Percentiles rank a stretch among this genome's conserved stretches.
Conservation (phyloP, 1,140 invertebrate species). For the Bombus breviceps region DNA sequence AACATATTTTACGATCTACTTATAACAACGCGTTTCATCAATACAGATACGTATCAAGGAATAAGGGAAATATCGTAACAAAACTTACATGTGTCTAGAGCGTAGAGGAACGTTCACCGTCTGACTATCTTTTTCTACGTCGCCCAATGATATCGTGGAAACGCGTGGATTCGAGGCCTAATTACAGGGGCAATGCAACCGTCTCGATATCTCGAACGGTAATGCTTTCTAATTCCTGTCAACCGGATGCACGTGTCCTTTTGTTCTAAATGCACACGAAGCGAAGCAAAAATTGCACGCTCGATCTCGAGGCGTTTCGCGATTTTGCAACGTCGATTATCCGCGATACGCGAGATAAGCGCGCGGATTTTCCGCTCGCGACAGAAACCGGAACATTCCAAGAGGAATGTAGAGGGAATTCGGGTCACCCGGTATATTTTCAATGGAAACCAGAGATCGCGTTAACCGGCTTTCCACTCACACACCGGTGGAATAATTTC, state of each 20-base stretch:
- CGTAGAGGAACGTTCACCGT: background rate
- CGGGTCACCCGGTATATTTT: background rate
- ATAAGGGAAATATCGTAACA: background rate
- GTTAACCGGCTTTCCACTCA: background rate
- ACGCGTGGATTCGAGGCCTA: constrained; percentile 18
- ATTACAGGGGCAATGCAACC: constrained; percentile 4
- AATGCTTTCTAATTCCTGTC: constrained; percentile 45
- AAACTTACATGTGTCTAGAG: no score
- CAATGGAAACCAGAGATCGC: background rate
- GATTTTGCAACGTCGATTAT: constrained; percentile 41
- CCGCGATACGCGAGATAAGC: constrained; percentile 21
- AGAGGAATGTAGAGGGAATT: background rate
- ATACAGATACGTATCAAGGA: no score
- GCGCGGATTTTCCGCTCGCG: background rate
- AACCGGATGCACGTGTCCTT: constrained; percentile 13
- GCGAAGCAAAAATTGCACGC: constrained; percentile 19
- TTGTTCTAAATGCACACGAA: constrained; percentile 11
- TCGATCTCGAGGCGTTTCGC: constrained; percentile 2
- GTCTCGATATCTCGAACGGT: background rate
- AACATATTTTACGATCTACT: no score
- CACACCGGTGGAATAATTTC: background rate
- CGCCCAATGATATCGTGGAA: background rate
- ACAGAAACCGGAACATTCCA: background rate
- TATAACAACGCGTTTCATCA: no score
- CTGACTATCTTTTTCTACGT: background rate